These are phyloP conservation scores for Sphenodon punctatus DNA, from an alignment of 2,797 vertebrate species.

Conservation along the genomic window DNA sequence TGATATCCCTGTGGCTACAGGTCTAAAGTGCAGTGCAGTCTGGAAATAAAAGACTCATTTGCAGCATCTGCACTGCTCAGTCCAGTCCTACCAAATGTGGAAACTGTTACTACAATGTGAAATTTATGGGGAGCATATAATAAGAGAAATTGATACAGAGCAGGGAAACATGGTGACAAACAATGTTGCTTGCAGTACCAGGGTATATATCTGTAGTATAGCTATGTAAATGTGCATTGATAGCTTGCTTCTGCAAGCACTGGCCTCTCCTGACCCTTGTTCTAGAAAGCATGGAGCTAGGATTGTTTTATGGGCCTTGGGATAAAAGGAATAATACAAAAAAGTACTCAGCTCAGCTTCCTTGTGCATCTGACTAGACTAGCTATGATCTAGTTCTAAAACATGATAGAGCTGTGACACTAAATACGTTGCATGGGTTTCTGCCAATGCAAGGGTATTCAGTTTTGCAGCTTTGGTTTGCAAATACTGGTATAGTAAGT, in stretches of 20 bases:
- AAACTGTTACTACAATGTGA: not conserved
- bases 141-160: not conserved
- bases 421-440: too few species aligned
- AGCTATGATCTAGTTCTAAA: not conserved
- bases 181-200: not conserved
- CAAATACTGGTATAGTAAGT: not conserved
- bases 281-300: not conserved
- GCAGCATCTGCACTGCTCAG: not conserved
- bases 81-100: not conserved
- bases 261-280: not conserved
- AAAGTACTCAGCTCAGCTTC: not conserved
- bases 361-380: not conserved
- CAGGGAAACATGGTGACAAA: not conserved
- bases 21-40: not conserved
- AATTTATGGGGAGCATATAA: not conserved
- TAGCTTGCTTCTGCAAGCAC: not conserved
- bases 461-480: too few species aligned
- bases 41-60: not conserved
- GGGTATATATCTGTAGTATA: fast-evolving
- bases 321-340: not conserved
- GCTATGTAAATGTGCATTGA: not conserved
- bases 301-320: not conserved
- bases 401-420: too few species aligned
- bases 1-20: not conserved
- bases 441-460: too few species aligned